These are phyloP conservation scores for Keiferia lycopersicella DNA, from an alignment of 2,888 invertebrate genomes.

Conservation along the genomic window DNA sequence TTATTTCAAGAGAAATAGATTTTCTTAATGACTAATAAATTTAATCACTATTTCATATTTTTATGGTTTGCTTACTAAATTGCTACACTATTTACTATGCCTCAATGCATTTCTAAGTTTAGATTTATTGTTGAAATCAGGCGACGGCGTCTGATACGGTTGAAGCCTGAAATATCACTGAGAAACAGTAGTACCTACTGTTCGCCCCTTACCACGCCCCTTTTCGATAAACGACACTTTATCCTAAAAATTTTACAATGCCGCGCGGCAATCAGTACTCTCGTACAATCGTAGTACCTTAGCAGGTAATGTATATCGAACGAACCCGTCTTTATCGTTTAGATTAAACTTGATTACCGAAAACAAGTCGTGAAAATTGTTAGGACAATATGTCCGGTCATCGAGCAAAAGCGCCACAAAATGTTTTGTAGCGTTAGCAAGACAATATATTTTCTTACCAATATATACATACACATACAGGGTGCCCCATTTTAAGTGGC, in stretches of 20 bases:
- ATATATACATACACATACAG: too few species aligned
- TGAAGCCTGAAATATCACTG: conserved; percentile 63
- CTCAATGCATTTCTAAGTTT: not conserved
- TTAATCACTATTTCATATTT: not conserved
- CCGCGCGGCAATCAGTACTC: conserved; percentile 30
- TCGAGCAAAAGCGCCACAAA: conserved; percentile 50
- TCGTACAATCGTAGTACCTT: not conserved
- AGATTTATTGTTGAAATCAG: not conserved
- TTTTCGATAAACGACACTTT: conserved; percentile 28
- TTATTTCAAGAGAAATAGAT: not conserved
- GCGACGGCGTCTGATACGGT: conserved; percentile 49
- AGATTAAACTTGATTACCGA: conserved; percentile 48
- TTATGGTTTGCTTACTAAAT: not conserved
- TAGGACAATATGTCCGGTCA: conserved; percentile 53
- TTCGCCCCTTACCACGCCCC: not conserved
- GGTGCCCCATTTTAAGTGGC: too few species aligned
- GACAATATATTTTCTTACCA: not conserved
- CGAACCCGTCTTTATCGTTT: not conserved
- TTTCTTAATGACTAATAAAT: not conserved
- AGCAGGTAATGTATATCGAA: not conserved
- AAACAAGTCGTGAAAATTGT: conserved; percentile 53
- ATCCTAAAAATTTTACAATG: conserved; percentile 44
- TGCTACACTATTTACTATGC: not conserved
- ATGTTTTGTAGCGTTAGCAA: not conserved
- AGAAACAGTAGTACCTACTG: conserved; percentile 29